Evolutionary conservation across 2,797 vertebrate species (phyloP), one percentile per base, ranked within the genome.

Genomic region (Acipenser oxyrinchus): DNA sequence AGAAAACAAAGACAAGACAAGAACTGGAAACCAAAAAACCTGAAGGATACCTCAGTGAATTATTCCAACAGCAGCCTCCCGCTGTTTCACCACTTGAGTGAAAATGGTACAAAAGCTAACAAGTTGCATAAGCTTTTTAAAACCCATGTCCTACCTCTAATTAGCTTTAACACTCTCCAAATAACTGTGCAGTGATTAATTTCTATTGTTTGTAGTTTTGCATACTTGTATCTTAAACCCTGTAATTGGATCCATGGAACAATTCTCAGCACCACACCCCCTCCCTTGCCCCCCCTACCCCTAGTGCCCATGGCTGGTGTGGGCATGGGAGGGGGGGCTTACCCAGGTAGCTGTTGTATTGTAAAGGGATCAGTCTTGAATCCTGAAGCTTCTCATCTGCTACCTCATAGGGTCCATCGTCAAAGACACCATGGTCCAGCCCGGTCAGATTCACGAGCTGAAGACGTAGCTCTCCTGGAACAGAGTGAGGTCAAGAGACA

Each of bases 291-390:
- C 73, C 87, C 77, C 53, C 53, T 13, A 4, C 23, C 80, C 58
- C 71, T 50, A 15, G 51, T 58, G 9, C 68, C 64, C 70, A 79
- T 81, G 81, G 78, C 76, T 37, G 23, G 23, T 37, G 23, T 37
- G 23, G 23, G 23, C 11, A 4, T 79, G 77, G 75, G 74, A 75
- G 77, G 74, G 79, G 82, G 80, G 84, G 76, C 92, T 77, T 97
- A 97, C 94, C 95, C 82, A 97, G 78, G 85, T 97, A 97, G 89
- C 95, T 97, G 92, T 97, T 89, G 87, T 86, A 90, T 67, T 94
- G 93, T 77, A 97, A 81, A 48, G 95, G 95, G 78, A 96, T 95
- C 84, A 96, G 89, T 59, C 83, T 78, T 70, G 93, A 90, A 77
- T 95, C 90, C 80, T 92, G 92, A 71, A 93, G 87, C 89, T 95